Evolutionary conservation across 53 echinoderm and acorn worm genomes (phyloP), one percentile per base, ranked within the genome.

Genomic region (Actinopyga echinites): DNA sequence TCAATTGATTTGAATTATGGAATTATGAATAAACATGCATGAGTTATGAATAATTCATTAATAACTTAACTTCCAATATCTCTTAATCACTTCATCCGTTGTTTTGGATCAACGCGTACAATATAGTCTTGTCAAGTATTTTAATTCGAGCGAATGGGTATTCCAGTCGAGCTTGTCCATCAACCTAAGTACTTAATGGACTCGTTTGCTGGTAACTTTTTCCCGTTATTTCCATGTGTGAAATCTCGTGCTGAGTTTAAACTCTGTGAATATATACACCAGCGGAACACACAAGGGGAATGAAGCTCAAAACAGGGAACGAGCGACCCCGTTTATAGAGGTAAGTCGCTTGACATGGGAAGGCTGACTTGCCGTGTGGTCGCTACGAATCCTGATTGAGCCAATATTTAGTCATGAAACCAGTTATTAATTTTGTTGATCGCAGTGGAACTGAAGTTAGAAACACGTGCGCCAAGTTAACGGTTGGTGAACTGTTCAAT

Each of bases 391-490:
- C 44, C 44, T 71, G 71, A 71, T 71, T 71, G 71, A 44, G 42
- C 26, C 44, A 71, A 71, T 71, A 71, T 71, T 71, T 71, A 42
- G 71, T 71, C 44, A 71, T 71, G 71, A 71, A 26, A 21, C 71
- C 40, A 23, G 71, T 71, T 71, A 42, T 71, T 71, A 71, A 71
- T 71, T 71, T 71, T 38, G 40, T 71, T 40, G 71, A 71, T 24
- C 40, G 71, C 71, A 20, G 38, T 71, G 40, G 71, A 71, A 71
- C 23, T 42, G 71, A 53, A 77, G 77, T 77, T 55, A 32, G 29
- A 43, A 77, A 77, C 77, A 77, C 77, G 77, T 77, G 77, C 30
- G 31, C 49, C 19, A 54, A 30, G 77, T 77, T 56, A 77, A 56
- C 54, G 77, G 53, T 40, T 71, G 40, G 38, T 68, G 63, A 28